Percentiles rank a stretch among this genome's conserved stretches.
phyloP scores from a whole-genome alignment of 2,113 vertebrate genomes.

The Coregonus clupeaformis region DNA sequence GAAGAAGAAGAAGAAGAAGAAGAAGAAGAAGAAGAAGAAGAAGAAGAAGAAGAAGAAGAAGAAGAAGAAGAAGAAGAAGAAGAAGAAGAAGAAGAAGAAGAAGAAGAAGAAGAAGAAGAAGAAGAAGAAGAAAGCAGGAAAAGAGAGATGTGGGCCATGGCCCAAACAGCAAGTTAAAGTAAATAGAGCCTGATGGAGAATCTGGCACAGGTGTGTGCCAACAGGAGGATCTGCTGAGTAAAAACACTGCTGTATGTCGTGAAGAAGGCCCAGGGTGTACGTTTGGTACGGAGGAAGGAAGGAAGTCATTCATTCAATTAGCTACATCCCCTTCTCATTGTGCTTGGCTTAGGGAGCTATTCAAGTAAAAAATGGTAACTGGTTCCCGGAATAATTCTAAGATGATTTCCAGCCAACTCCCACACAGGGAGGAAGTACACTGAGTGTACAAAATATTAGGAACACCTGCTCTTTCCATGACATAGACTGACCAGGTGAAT shows the following conservation, averaged over 20 bases:
- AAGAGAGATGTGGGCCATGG: neutral
- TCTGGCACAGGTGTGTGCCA: neutral
- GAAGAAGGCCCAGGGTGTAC: neutral
- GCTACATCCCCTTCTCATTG: neutral
- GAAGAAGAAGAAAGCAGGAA: neutral
- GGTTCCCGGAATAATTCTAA: neutral
- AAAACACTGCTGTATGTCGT: neutral
- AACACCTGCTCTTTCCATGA: too few species aligned
- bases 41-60: neutral
- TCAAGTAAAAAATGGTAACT: neutral
- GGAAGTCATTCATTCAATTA: neutral
- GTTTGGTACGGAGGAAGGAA: neutral
- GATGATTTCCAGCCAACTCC: neutral
- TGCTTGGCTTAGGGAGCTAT: neutral
- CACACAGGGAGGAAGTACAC: neutral
- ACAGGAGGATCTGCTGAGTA: neutral
- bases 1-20: neutral
- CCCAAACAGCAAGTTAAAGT: neutral
- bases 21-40: neutral
- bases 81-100: too few species aligned
- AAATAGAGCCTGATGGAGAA: conserved; percentile 6
- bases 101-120: neutral
- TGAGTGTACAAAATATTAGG: too few species aligned
- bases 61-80: too few species aligned
- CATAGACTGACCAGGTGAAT: too few species aligned